These are phyloP conservation scores for Miltochrista miniata DNA, from an alignment of 2,888 invertebrate genomes.

Conservation along the genomic window DNA sequence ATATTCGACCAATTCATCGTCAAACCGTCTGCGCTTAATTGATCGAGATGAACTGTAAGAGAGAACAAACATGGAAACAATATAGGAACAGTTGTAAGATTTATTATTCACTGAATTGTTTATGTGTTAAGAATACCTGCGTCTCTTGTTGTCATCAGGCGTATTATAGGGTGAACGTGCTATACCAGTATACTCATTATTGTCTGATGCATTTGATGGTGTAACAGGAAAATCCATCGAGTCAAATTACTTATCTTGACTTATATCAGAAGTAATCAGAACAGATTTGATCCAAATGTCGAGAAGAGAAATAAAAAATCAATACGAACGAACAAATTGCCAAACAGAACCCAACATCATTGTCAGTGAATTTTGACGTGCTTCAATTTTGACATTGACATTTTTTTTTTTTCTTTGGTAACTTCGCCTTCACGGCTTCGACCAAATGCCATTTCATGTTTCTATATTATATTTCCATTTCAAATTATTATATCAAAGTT, in stretches of 20 bases:
- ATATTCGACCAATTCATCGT: constrained; percentile 98
- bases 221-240: constrained; percentile 75
- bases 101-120: background rate
- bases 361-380: too few species aligned
- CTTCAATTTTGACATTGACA: too few species aligned
- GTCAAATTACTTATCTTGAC: background rate
- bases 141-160: constrained; percentile 75
- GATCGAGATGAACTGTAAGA: constrained; percentile 93
- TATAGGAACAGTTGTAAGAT: background rate
- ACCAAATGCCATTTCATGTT: too few species aligned
- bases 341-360: too few species aligned
- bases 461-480: too few species aligned
- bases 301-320: too few species aligned
- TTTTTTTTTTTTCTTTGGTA: too few species aligned
- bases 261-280: background rate
- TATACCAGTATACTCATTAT: constrained; percentile 68
- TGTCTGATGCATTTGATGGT: constrained; percentile 70
- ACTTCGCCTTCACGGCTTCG: too few species aligned
- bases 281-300: too few species aligned
- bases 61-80: background rate
- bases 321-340: too few species aligned
- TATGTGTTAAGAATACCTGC: constrained; percentile 59
- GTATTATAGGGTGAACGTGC: constrained; percentile 59
- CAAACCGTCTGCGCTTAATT: constrained; percentile 97
- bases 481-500: too few species aligned